These are phyloP conservation scores for Apodemia hepburni DNA, from an alignment of 2,888 invertebrate genomes.

Conservation along the genomic window DNA sequence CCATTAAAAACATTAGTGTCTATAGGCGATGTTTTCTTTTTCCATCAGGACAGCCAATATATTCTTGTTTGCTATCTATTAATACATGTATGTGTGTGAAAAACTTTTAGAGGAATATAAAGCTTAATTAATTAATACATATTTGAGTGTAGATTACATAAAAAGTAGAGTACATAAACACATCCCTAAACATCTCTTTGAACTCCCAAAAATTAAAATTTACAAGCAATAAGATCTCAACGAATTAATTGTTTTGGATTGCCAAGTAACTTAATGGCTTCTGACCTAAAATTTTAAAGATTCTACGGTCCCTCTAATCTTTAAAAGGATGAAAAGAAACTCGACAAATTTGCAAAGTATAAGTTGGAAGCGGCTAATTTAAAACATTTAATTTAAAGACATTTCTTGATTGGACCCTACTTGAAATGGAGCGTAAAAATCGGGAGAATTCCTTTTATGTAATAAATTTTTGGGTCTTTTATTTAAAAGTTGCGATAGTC, in stretches of 20 bases:
- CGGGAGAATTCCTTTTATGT: background rate
- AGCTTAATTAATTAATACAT: too few relatives aligned
- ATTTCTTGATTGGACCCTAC: slow-evolving; percentile 3
- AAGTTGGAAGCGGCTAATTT: background rate
- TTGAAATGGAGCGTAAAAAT: slow-evolving; percentile 6
- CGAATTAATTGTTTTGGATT: background rate
- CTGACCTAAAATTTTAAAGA: background rate
- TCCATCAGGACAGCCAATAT: too few relatives aligned
- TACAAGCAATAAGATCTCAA: background rate
- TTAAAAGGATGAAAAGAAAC: background rate
- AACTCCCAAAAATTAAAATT: background rate
- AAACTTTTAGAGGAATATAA: too few relatives aligned
- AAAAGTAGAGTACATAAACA: too few relatives aligned
- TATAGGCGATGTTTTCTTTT: too few relatives aligned
- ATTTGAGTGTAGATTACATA: too few relatives aligned
- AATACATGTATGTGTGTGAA: too few relatives aligned
- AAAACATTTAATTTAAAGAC: slow-evolving; percentile 7
- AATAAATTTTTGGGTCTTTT: slow-evolving; percentile 3
- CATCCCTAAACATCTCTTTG: too few relatives aligned
- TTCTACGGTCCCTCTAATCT: background rate
- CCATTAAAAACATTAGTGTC: too few relatives aligned
- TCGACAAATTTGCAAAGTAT: slow-evolving; percentile 4
- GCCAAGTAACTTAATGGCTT: background rate
- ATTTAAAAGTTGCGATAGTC: background rate
- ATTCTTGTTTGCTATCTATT: too few relatives aligned